phyloP scores from a whole-genome alignment of 2,888 invertebrate species.

The Melinaea marsaeus region DNA sequence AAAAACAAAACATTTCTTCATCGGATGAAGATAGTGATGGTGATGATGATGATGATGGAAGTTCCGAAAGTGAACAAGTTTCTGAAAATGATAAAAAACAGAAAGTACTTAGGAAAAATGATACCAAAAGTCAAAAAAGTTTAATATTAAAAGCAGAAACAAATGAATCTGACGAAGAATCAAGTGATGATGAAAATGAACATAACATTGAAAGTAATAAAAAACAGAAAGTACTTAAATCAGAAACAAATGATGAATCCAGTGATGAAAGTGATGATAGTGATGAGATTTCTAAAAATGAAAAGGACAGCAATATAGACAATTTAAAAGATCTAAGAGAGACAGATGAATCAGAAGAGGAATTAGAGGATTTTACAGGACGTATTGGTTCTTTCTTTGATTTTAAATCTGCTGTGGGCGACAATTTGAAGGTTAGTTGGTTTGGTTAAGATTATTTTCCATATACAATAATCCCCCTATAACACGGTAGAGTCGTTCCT shows the following conservation, averaged over 20 bases:
- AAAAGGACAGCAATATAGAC: slow-evolving; percentile 27
- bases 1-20: slow-evolving; percentile 17
- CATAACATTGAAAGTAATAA: slow-evolving; percentile 37
- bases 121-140: slow-evolving; percentile 28
- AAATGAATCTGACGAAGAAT: slow-evolving; percentile 30
- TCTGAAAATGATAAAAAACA: slow-evolving; percentile 6
- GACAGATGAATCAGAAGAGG: slow-evolving; percentile 57
- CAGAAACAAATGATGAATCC: slow-evolving; percentile 24
- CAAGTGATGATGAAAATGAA: slow-evolving; percentile 40
- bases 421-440: slow-evolving; percentile 62
- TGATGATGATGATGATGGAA: slow-evolving; percentile 31
- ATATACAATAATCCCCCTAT: too few species aligned
- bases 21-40: slow-evolving; percentile 24
- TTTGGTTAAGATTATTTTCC: neutral
- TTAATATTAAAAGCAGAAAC: slow-evolving; percentile 22
- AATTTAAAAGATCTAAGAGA: slow-evolving; percentile 72
- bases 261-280: slow-evolving; percentile 46
- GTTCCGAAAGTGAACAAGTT: slow-evolving; percentile 16
- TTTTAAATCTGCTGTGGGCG: slow-evolving; percentile 51
- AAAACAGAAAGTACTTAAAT: slow-evolving; percentile 11
- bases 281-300: slow-evolving; percentile 29
- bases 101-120: slow-evolving; percentile 16
- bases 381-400: slow-evolving; percentile 58
- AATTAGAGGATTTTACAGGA: slow-evolving; percentile 40
- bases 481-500: too few species aligned